Percentiles rank a stretch among this genome's conserved stretches.
phyloP scores from a whole-genome alignment of 2,797 vertebrate genomes.

The Neopelma chrysocephalum region DNA sequence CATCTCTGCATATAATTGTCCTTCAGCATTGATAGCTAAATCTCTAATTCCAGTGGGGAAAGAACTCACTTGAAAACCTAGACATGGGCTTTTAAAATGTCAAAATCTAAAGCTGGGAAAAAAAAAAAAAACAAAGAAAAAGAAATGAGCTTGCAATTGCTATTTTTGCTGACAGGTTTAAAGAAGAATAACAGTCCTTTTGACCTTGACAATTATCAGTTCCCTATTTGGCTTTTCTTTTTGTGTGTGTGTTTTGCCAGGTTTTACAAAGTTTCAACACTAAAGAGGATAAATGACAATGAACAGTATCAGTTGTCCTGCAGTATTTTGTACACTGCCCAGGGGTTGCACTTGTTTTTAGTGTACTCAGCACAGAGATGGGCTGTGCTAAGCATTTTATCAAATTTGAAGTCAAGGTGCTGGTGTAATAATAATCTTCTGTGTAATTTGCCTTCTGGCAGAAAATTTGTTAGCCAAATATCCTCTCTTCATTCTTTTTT shows the following conservation, averaged over 20 bases:
- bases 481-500: background rate
- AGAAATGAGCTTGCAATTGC: background rate
- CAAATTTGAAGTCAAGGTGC: conserved; percentile 37
- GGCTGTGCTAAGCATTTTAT: conserved; percentile 38
- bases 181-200: background rate
- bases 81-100: conserved; percentile 16
- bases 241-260: background rate
- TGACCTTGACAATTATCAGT: conserved; percentile 17
- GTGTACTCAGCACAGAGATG: conserved; percentile 9
- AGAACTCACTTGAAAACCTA: conserved; percentile 31
- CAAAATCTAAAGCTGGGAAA: background rate
- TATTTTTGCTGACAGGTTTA: conserved; percentile 34
- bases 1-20: background rate
- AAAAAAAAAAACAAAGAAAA: background rate
- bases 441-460: conserved; percentile 23
- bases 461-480: conserved; percentile 9
- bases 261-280: conserved; percentile 41
- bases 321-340: conserved; percentile 4
- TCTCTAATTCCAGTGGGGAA: background rate
- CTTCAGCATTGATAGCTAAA: background rate
- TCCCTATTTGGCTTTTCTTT: background rate
- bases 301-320: conserved; percentile 27
- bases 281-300: conserved; percentile 59
- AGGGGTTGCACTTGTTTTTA: conserved; percentile 32
- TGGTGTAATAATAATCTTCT: background rate